Evolutionary conservation across 2,888 invertebrate species (phyloP), one percentile per base, ranked within the genome.

Genomic region (Drosophila pegasa): DNA sequence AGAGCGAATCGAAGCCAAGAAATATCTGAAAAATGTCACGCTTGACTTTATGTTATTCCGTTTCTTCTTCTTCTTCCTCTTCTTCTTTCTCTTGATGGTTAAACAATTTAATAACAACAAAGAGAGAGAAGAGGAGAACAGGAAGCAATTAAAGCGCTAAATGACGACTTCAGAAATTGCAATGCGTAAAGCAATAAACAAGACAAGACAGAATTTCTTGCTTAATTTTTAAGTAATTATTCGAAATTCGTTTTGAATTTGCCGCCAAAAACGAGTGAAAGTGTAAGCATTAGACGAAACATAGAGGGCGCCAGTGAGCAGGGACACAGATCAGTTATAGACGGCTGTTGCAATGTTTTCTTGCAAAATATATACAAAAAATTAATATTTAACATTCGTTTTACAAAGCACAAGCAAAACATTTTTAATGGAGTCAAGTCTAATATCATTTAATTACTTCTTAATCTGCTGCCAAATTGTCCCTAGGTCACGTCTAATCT

Each of bases 11-110:
- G 72, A 40, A 69, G 61, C 78, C 7, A 45, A 60, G 45, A 83
- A 85, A 71, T 72, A 86, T 87, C 80, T 80, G 20, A 74, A 76
- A 81, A 85, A 89, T 89, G 89, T 89, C 88, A 87, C 89, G 89
- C 89, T 45, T 33, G 31, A 89, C 33, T 50, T 35, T 20, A 85
- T 45, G 45, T 45, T 45, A 45, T 86, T 89, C 80, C 31, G 12
- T 14, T 29, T 31, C 12, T 51, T n/a, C 16, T 37, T 48, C 16
- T 52, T 59, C 29, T 31, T 22, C 20, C 27, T 45, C 25, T 38
- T 20, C 16, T 41, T 60, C 25, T 48, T 56, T 31, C 22, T 9
- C 51, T 27, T 2, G 48, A 48, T 59, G 56, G 59, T 52, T 3
- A 20, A 52, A 50, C 70, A 75, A 64, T 48, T 69, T 55, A 57